These are phyloP conservation scores for Reticulitermes speratus DNA, from an alignment of 1,140 invertebrate genomes.

Conservation along the genomic window DNA sequence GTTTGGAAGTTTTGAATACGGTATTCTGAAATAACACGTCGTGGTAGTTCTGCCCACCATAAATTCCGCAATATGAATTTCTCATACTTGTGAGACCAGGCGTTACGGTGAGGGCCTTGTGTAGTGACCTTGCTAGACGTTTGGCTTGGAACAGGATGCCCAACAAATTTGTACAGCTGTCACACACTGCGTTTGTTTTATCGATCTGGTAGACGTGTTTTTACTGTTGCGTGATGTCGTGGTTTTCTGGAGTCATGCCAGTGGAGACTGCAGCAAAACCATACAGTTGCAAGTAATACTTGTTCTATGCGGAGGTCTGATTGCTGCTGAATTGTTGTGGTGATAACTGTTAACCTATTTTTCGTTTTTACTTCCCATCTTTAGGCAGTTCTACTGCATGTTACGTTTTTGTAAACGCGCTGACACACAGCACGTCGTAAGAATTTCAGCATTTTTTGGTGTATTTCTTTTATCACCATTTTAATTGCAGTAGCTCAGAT, in stretches of 20 bases:
- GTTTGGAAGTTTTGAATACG: neutral
- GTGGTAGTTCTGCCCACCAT: no score
- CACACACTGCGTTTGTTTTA: neutral
- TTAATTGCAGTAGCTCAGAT: no score
- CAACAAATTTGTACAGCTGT: neutral
- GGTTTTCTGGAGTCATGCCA: slow-evolving; percentile 8
- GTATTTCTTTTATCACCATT: no score
- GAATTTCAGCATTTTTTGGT: no score
- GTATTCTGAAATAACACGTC: neutral
- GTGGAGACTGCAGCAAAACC: neutral
- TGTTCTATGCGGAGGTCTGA: neutral
- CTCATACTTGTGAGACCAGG: neutral
- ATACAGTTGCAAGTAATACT: neutral
- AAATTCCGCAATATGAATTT: no score
- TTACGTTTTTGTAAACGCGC: no score
- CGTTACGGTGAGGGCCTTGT: no score
- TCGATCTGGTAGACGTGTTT: neutral
- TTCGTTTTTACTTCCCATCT: neutral
- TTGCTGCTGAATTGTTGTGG: neutral
- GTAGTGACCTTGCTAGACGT: no score
- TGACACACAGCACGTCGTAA: no score
- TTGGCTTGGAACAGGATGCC: neutral
- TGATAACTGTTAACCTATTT: neutral
- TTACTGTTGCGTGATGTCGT: neutral
- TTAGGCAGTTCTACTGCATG: no score